Evolutionary conservation across 2,888 invertebrate genomes (phyloP).

Genomic region (Rhagonycha lutea): DNA sequence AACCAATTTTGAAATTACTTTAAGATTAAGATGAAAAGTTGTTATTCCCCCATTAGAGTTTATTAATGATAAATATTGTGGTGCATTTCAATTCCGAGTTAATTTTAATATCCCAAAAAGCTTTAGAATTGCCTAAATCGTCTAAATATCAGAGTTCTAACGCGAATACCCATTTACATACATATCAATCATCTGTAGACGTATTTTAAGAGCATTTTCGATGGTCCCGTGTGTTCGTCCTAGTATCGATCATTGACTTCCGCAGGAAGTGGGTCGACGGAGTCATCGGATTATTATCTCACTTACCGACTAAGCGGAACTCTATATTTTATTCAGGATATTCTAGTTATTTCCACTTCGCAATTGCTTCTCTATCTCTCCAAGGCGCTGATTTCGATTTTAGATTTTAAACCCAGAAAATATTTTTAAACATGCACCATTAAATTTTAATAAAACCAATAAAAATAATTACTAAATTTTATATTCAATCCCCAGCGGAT

Average conservation of each 20-base stretch:
- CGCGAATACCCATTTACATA: slow-evolving; percentile 12
- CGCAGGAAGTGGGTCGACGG: slow-evolving; percentile 43
- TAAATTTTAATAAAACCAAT: slow-evolving; percentile 26
- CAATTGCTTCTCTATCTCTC: slow-evolving; percentile 44
- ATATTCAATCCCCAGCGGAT: background rate
- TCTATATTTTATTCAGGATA: slow-evolving; percentile 51
- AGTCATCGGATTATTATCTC: slow-evolving; percentile 48
- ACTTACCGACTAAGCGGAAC: slow-evolving; percentile 46
- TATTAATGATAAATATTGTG: background rate
- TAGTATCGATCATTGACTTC: slow-evolving; percentile 32
- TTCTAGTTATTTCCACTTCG: slow-evolving; percentile 48
- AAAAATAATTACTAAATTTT: background rate
- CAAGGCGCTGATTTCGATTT: slow-evolving; percentile 43
- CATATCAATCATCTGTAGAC: slow-evolving; percentile 23
- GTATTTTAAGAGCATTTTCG: slow-evolving; percentile 17
- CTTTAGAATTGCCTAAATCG: slow-evolving; percentile 9
- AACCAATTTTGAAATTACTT: slow-evolving; percentile 37
- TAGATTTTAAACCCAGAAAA: slow-evolving; percentile 23
- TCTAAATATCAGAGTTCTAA: slow-evolving; percentile 6
- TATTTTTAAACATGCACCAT: slow-evolving; percentile 28
- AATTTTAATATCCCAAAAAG: background rate
- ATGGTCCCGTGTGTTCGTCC: slow-evolving; percentile 19
- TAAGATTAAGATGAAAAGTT: slow-evolving; percentile 13
- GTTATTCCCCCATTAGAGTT: background rate
- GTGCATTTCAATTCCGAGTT: background rate